Evolutionary conservation across 2,113 vertebrate species (phyloP).

Genomic region (Balaeniceps rex): DNA sequence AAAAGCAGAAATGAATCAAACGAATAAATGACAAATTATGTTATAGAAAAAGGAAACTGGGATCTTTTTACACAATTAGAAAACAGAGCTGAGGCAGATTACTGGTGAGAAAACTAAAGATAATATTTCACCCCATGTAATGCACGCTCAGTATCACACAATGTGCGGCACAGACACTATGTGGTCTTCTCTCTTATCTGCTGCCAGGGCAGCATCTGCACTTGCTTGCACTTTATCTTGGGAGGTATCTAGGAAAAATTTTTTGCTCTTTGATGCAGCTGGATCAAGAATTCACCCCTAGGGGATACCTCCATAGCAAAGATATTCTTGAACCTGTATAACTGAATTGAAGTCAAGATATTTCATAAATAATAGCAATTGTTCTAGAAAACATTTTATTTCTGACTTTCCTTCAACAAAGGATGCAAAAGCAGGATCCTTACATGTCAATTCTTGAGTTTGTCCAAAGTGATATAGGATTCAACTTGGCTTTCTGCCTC

Average conservation of each 20-base stretch:
- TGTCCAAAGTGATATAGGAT: not conserved
- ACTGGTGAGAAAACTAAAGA: not conserved
- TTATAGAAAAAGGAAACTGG: not conserved
- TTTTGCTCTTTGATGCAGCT: not conserved
- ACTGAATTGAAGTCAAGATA: not conserved
- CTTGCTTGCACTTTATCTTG: not conserved
- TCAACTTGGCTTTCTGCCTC: not conserved
- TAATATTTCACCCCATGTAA: not conserved
- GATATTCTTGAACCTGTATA: not conserved
- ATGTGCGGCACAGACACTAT: fast-evolving
- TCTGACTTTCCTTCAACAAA: not conserved
- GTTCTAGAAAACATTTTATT: not conserved
- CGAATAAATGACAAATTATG: not conserved
- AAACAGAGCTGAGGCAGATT: not conserved
- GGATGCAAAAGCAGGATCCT: not conserved
- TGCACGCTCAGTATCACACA: not conserved
- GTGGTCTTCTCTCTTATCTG: not conserved
- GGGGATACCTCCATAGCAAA: not conserved
- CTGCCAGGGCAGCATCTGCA: not conserved
- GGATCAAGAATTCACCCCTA: not conserved
- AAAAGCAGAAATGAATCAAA: not conserved
- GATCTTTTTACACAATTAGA: not conserved
- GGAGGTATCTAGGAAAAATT: not conserved
- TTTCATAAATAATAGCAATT: not conserved
- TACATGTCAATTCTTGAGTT: not conserved